phyloP scores from a whole-genome alignment of 2,113 vertebrate genomes.

The Brienomyrus brachyistius region DNA sequence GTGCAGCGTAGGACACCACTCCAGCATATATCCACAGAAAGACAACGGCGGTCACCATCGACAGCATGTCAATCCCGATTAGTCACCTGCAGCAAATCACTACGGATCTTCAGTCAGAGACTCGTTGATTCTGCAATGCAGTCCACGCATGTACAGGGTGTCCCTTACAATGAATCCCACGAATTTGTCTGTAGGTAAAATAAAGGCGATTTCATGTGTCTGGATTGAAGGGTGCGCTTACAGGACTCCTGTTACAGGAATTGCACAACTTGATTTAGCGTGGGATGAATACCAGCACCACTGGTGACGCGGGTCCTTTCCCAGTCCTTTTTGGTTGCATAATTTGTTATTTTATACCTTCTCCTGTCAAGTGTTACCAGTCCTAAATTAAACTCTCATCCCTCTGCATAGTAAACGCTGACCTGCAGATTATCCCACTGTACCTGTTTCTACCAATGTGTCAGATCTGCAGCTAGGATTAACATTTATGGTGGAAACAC shows the following conservation, averaged over 20 bases:
- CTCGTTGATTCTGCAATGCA: not conserved
- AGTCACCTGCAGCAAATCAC: not conserved
- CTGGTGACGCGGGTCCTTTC: conserved; percentile 55
- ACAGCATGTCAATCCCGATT: conserved; percentile 18
- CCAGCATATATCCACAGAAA: conserved; percentile 54
- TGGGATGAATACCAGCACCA: conserved; percentile 37
- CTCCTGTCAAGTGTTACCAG: conserved; percentile 38
- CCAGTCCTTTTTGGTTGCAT: conserved; percentile 38
- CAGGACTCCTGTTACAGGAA: conserved; percentile 36
- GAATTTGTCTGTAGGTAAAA: not conserved
- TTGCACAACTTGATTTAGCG: conserved; percentile 51
- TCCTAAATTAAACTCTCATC: conserved; percentile 35
- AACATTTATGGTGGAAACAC: conserved; percentile 21
- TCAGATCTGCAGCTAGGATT: conserved; percentile 5
- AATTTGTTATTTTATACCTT: conserved; percentile 35
- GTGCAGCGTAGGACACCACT: conserved; percentile 52
- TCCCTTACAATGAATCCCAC: conserved; percentile 14
- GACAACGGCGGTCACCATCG: conserved; percentile 37
- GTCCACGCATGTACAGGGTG: not conserved
- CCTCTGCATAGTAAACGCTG: not conserved
- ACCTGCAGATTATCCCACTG: not conserved
- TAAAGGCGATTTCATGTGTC: conserved; percentile 6
- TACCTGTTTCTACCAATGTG: conserved; percentile 22
- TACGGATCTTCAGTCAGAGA: not conserved
- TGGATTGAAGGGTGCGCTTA: conserved; percentile 3